Evolutionary conservation across 35 echinoderm and acorn worm genomes (phyloP), one percentile per base, ranked within the genome.

Genomic region (Diadema setosum): DNA sequence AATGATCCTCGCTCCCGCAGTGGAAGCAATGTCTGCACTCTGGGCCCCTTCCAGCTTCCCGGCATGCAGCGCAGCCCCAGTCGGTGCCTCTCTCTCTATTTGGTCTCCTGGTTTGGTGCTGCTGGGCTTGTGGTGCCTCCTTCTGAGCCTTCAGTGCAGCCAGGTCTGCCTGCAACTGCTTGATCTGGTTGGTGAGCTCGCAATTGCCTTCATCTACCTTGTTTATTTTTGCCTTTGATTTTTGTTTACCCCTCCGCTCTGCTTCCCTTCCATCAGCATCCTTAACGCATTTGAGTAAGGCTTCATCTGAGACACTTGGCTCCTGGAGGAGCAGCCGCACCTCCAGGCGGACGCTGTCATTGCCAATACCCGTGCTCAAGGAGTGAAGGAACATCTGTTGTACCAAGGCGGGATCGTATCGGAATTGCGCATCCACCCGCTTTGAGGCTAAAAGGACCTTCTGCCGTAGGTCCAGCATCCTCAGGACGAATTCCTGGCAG

Each of bases 91-190:
- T n/a, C 9, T 0, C 27, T 85, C 58, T 85, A 33, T 32, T 43
- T 30, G 58, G 3, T 0, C 37, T 34, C 9, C 36, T 52, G 27
- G 8, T 59, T 9, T 11, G 29, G 15, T 85, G 11, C 44, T 30
- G 49, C 17, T 25, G 18, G 29, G 34, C 21, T 9, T 9, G 2
- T 85, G 58, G 49, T 26, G 45, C 29, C 5, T 59, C 40, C 34
- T 33, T 63, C 8, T 50, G 39, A 18, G 52, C 25, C 4, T 85
- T 63, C 23, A 85, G 58, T 0, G 29, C 49, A 63, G 58, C 49
- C 41, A 85, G 37, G 21, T 85, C 83, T 24, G 83, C 83, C 25
- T 85, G 83, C 37, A 85, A 63, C 37, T 63, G n/a, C 58, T 69
- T 26, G 5, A 85, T 17, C 16, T 73, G 55, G 20, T 35, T 85